Conservation (phyloP, 2,797 vertebrate species). For the Sebastes vulpes region DNA sequence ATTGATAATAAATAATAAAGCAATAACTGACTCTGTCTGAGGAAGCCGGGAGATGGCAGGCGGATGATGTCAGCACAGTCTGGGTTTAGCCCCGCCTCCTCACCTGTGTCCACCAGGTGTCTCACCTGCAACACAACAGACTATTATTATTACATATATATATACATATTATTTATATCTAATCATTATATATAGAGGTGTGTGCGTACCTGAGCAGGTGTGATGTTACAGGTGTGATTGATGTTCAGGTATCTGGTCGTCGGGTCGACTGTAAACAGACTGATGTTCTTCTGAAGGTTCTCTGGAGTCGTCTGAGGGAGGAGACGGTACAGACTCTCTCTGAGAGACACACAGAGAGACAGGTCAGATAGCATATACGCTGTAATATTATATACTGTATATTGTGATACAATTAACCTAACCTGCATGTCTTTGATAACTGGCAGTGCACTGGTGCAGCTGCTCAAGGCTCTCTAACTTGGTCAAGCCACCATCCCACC, state of each 20-base stretch:
- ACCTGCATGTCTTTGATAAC: too few species aligned
- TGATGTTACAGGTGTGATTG: slow-evolving; percentile 75
- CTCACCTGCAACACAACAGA: slow-evolving; percentile 85
- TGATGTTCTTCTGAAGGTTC: slow-evolving; percentile 96
- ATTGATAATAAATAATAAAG: neutral
- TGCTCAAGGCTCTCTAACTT: too few species aligned
- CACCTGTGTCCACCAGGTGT: slow-evolving; percentile 92
- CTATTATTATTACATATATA: too few species aligned
- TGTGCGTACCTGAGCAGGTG: slow-evolving; percentile 58
- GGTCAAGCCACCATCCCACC: too few species aligned
- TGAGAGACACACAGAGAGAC: slow-evolving; percentile 46
- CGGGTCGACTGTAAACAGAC: slow-evolving; percentile 92
- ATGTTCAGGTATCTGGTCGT: slow-evolving; percentile 92
- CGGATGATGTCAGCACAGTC: slow-evolving; percentile 81
- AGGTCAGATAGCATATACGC: neutral
- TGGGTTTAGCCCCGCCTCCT: slow-evolving; percentile 82
- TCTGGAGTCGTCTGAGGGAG: slow-evolving; percentile 97
- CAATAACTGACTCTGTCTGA: slow-evolving; percentile 83
- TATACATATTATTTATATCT: too few species aligned
- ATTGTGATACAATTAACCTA: too few species aligned
- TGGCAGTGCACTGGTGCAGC: too few species aligned
- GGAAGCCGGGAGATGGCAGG: slow-evolving; percentile 81
- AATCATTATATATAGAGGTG: too few species aligned
- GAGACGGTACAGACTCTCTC: slow-evolving; percentile 94
- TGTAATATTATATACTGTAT: too few species aligned